Evolutionary conservation across 2,113 vertebrate genomes (phyloP).

Genomic region (Serinus canaria): DNA sequence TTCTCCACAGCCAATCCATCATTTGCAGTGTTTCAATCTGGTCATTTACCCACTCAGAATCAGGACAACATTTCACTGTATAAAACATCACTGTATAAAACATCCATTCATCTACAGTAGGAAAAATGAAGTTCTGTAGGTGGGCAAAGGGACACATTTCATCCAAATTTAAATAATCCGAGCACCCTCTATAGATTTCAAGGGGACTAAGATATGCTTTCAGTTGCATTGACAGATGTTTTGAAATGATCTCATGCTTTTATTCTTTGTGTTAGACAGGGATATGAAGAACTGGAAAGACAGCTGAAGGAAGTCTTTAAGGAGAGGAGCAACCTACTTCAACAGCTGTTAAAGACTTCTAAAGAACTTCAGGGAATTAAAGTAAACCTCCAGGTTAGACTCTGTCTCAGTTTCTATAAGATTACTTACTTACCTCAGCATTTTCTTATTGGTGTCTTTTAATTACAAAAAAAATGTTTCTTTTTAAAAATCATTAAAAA

Average conservation of each 20-base stretch:
- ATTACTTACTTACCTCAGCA: background rate
- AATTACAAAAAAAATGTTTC: background rate
- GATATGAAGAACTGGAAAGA: constrained; percentile 90
- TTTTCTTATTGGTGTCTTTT: background rate
- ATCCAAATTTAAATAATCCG: too few species aligned
- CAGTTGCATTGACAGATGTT: background rate
- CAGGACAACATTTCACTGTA: background rate
- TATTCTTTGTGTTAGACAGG: constrained; percentile 82
- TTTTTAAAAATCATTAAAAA: background rate
- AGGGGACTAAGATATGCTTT: background rate
- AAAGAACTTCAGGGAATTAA: constrained; percentile 93
- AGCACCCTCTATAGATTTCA: too few species aligned
- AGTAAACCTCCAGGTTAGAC: constrained; percentile 88
- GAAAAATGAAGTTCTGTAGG: background rate
- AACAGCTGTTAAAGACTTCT: constrained; percentile 90
- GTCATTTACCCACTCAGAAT: background rate
- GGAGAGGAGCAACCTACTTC: constrained; percentile 89
- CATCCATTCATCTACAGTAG: background rate
- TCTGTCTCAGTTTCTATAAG: background rate
- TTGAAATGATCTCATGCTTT: constrained; percentile 32
- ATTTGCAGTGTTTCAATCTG: background rate
- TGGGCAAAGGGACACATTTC: background rate
- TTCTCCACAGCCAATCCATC: background rate
- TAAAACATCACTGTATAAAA: background rate
- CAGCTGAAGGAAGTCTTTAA: constrained; percentile 93